Evolutionary conservation across 2,888 invertebrate genomes (phyloP).

Genomic region (Parochlus steinenii): DNA sequence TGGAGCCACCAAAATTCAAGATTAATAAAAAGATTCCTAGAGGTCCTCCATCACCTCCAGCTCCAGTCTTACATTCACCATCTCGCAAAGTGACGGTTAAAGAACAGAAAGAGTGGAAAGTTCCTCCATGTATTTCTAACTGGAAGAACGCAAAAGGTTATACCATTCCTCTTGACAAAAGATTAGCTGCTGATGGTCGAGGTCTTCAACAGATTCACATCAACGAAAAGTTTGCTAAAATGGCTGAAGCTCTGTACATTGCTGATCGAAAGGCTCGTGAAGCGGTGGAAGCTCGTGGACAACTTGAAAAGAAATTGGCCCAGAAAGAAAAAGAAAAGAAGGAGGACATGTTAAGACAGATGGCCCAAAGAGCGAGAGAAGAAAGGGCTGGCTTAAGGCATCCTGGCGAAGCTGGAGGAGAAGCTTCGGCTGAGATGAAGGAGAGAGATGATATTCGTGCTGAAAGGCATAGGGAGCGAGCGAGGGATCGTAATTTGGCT

Average conservation of each 20-base stretch:
- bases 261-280: slow-evolving; percentile 95
- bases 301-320: slow-evolving; percentile 88
- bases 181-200: slow-evolving; percentile 93
- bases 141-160: slow-evolving; percentile 99
- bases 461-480: slow-evolving; percentile 80
- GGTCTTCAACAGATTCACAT: slow-evolving; percentile 95
- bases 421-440: slow-evolving; percentile 32
- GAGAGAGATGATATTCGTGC: slow-evolving; percentile 76
- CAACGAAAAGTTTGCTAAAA: slow-evolving; percentile 97
- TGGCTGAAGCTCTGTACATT: slow-evolving; percentile 94
- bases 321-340: slow-evolving; percentile 97
- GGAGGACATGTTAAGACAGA: slow-evolving; percentile 79
- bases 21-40: slow-evolving; percentile 98
- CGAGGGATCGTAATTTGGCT: slow-evolving; percentile 81
- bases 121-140: slow-evolving; percentile 95
- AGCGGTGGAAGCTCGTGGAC: slow-evolving; percentile 91
- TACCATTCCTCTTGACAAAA: slow-evolving; percentile 94
- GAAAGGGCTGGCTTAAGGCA: slow-evolving; percentile 63
- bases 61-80: slow-evolving; percentile 96
- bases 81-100: slow-evolving; percentile 95
- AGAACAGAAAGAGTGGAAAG: slow-evolving; percentile 98
- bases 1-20: slow-evolving; percentile 96
- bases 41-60: slow-evolving; percentile 96
- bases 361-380: slow-evolving; percentile 92
- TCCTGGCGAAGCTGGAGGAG: slow-evolving; percentile 22